These are phyloP conservation scores for Dryocosmus kuriphilus DNA, from an alignment of 2,888 invertebrate species.

Conservation along the genomic window DNA sequence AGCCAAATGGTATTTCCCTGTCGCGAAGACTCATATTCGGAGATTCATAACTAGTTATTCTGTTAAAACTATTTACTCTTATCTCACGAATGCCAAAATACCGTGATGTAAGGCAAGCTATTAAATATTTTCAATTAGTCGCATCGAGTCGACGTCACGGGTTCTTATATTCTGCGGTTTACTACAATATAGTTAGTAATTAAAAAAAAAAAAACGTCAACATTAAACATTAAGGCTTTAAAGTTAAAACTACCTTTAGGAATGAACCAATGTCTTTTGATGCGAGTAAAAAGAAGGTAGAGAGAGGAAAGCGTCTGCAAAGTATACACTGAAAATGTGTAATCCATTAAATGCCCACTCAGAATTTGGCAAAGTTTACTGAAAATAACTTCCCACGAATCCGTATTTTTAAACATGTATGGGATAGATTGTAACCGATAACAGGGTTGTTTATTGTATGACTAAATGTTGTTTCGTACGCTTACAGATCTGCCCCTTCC, in stretches of 20 bases:
- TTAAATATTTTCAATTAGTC: slow-evolving; percentile 7
- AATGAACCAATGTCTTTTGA: slow-evolving; percentile 2
- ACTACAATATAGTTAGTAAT: slow-evolving; percentile 2
- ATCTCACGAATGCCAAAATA: slow-evolving; percentile 13
- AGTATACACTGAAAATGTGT: background rate
- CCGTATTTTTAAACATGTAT: slow-evolving; percentile 12
- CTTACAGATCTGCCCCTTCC: slow-evolving; percentile 1
- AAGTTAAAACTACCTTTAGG: slow-evolving; percentile 21
- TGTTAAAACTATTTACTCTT: background rate
- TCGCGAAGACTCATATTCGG: background rate
- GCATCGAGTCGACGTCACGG: background rate
- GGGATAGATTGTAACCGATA: slow-evolving; percentile 1
- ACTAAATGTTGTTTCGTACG: slow-evolving; percentile 1
- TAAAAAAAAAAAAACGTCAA: background rate
- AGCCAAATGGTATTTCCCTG: slow-evolving; percentile 17
- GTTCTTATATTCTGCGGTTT: background rate
- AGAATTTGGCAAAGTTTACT: too few species aligned
- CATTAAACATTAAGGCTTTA: slow-evolving; percentile 12
- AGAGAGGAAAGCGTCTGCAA: background rate
- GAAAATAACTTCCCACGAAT: background rate
- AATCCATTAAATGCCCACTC: background rate
- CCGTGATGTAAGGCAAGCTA: background rate
- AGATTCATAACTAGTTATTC: background rate
- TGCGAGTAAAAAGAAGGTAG: background rate
- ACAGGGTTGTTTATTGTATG: slow-evolving; percentile 11